Evolutionary conservation across 2,113 vertebrate genomes (phyloP), one percentile per base, ranked within the genome.

Genomic region (Silurus asotus): DNA sequence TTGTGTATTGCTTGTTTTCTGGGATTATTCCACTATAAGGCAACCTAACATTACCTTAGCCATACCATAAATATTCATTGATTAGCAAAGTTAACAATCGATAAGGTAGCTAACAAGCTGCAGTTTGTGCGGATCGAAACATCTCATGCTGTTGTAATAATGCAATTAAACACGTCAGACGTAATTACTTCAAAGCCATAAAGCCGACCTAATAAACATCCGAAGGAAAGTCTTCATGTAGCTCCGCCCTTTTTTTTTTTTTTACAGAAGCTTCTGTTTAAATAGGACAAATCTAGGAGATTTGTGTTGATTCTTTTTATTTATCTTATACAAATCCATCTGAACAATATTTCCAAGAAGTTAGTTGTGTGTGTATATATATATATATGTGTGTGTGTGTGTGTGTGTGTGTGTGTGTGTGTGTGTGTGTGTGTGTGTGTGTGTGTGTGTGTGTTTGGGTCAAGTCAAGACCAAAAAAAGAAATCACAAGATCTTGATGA

Each of bases 401-500:
- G 64, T 64, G 61, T 83, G 61, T 51, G 20, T 49, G 82, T 59
- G 85, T 75, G 78, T 81, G 78, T 81, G 65, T 55, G 78, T 64
- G 67, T 82, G 79, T 75, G 85, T 64, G 67, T 75, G 85, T 37
- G 65, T 55, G 77, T 48, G 25, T 69, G 86, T 76, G 67, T 64
- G 19, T 67, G 28, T 23, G 59, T 23, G 64, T n/a, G 72, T 56
- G 64, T 62, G 49, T 56, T 62, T 23, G 25, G 75, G 84, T 85
- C 65, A 86, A 81, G 17, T 69, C 82, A 67, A 53, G 87, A 75
- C 84, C 65, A 59, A 86, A 19, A 49, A 86, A 19, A 49, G 83
- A 61, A 86, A 77, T 86, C 81, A 80, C 70, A 53, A 81, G 25
- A 62, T 85, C 28, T 80, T 23, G 67, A 86, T 86, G 58, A 86